These are phyloP conservation scores for Drosophila putrida DNA, from an alignment of 2,888 invertebrate species.

Conservation along the genomic window DNA sequence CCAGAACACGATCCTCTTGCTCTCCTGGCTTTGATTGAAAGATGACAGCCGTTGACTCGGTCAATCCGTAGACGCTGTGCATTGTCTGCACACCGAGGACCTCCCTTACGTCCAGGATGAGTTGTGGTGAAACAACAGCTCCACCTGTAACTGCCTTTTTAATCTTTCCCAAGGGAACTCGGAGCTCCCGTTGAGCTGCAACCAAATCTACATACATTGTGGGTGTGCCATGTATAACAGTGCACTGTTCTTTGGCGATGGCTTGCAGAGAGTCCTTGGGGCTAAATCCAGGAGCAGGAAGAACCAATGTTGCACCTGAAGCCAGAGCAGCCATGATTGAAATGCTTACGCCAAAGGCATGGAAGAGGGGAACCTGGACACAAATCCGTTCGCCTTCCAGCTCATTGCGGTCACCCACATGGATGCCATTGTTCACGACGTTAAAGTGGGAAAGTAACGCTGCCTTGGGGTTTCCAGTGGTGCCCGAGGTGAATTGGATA, in stretches of 20 bases:
- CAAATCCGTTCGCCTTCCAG: constrained; percentile 86
- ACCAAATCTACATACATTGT: constrained; percentile 94
- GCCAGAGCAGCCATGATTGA: constrained; percentile 87
- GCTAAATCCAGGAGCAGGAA: constrained; percentile 88
- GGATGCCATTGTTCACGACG: constrained; percentile 91
- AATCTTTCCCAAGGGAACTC: constrained; percentile 85
- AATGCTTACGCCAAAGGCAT: constrained; percentile 91
- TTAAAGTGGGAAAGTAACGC: constrained; percentile 90
- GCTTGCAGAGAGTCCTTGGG: constrained; percentile 88
- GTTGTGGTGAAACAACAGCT: constrained; percentile 89
- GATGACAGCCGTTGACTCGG: constrained; percentile 87
- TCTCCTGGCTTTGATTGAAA: constrained; percentile 87
- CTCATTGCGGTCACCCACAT: constrained; percentile 87
- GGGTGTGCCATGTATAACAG: constrained; percentile 91
- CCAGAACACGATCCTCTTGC: constrained; percentile 83
- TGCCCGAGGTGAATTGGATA: constrained; percentile 94
- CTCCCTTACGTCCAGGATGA: constrained; percentile 86
- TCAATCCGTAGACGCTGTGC: constrained; percentile 87
- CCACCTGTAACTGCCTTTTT: constrained; percentile 90
- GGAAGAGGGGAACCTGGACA: constrained; percentile 92
- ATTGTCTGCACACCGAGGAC: constrained; percentile 86
- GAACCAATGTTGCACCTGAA: constrained; percentile 88
- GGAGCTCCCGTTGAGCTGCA: constrained; percentile 85
- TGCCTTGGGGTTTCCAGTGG: constrained; percentile 92
- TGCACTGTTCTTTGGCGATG: constrained; percentile 90